A percentile compares a stretch with the other conserved stretches of the same genome.
These are phyloP conservation scores for Aleiodes alternator DNA, from an alignment of 2,888 invertebrate species.

Conservation along the genomic window DNA sequence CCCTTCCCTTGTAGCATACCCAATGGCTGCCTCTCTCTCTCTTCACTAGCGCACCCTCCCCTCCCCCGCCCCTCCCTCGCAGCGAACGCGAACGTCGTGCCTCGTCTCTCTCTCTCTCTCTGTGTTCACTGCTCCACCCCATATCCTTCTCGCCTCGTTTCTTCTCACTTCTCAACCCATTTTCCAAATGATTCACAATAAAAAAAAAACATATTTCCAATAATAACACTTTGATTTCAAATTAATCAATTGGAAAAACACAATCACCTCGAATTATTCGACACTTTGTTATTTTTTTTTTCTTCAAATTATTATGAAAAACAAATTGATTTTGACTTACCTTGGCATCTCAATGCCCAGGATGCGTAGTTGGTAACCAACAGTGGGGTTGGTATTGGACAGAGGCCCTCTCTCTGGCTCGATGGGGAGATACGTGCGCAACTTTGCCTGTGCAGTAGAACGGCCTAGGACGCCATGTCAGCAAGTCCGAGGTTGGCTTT, in stretches of 20 bases:
- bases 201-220: not conserved
- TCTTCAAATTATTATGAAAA: not conserved
- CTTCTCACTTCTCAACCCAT: constrained; percentile 20
- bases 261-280: not conserved
- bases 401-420: constrained; percentile 29
- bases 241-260: not conserved
- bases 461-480: constrained; percentile 74
- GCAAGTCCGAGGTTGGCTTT: constrained; percentile 63
- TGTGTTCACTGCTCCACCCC: constrained; percentile 39
- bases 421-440: constrained; percentile 44
- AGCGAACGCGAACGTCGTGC: constrained; percentile 21
- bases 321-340: constrained; percentile 66
- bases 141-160: constrained; percentile 31
- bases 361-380: constrained; percentile 54
- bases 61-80: constrained; percentile 8
- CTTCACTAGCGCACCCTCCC: not conserved
- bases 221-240: not conserved
- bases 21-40: constrained; percentile 14
- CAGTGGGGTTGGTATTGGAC: constrained; percentile 42
- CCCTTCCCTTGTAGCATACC: constrained; percentile 11
- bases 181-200: not conserved
- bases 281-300: too few relatives aligned
- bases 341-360: constrained; percentile 67
- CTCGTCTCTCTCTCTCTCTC: not conserved
- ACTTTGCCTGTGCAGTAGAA: constrained; percentile 52